Percentiles rank a stretch among this genome's conserved stretches.
These are phyloP conservation scores for Cryptotermes secundus DNA, from an alignment of 1,140 invertebrate species.

Conservation along the genomic window DNA sequence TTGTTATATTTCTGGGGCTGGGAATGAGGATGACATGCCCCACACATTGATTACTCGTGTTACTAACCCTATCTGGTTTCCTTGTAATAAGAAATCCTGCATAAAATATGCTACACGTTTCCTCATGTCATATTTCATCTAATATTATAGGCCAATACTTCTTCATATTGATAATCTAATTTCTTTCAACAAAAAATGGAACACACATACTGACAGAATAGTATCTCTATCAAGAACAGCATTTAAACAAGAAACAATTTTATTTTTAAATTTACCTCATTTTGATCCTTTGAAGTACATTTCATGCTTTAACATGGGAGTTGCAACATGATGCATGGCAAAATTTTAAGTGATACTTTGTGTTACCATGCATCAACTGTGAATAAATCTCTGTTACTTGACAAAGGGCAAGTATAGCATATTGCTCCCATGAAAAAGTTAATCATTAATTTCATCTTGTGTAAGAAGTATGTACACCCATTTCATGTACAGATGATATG, in stretches of 20 bases:
- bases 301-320: not conserved
- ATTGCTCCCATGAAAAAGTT: not conserved
- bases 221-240: not conserved
- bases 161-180: constrained; percentile 24
- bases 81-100: not conserved
- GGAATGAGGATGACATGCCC: not conserved
- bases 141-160: constrained; percentile 24
- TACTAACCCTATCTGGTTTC: not conserved
- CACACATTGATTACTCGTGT: not conserved
- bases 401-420: not conserved
- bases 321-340: not conserved
- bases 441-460: not conserved
- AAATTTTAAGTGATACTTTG: not conserved
- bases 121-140: constrained; percentile 22
- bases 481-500: not conserved
- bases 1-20: not conserved
- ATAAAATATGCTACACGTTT: constrained; percentile 24
- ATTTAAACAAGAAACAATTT: constrained; percentile 4
- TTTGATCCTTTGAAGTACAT: not conserved
- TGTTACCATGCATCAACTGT: not conserved
- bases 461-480: not conserved
- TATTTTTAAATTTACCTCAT: not conserved
- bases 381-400: not conserved
- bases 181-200: constrained; percentile 22
- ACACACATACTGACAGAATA: constrained; percentile 18